Evolutionary conservation across 1,140 invertebrate species (phyloP).

Genomic region (Agrypnia vestita): DNA sequence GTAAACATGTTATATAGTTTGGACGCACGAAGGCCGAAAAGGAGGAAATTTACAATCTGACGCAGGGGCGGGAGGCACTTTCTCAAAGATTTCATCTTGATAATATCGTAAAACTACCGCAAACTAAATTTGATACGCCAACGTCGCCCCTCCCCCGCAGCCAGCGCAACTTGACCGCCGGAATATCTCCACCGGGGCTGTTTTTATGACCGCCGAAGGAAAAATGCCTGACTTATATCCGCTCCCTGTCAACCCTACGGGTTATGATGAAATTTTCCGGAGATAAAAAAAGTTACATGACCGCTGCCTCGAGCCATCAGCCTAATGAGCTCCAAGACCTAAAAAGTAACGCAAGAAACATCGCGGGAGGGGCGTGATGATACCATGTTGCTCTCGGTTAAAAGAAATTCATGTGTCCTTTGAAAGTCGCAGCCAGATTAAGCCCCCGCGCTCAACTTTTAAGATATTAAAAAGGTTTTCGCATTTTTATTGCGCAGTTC

Average conservation of each 20-base stretch:
- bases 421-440: constrained; percentile 31
- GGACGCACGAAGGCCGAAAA: too few relatives aligned
- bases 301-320: constrained; percentile 49
- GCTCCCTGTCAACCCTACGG: constrained; percentile 30
- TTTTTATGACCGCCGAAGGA: constrained; percentile 19
- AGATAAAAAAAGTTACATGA: constrained; percentile 51
- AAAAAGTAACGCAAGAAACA: constrained; percentile 41
- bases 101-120: constrained; percentile 26
- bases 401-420: constrained; percentile 42
- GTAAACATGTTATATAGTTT: too few relatives aligned
- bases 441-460: not conserved
- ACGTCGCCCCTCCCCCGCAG: not conserved
- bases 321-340: constrained; percentile 46
- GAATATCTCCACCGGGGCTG: not conserved
- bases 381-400: constrained; percentile 10
- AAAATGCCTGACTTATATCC: constrained; percentile 35
- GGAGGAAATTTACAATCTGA: too few relatives aligned
- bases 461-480: too few relatives aligned
- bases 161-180: not conserved
- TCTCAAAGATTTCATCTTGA: constrained; percentile 22
- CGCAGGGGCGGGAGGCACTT: too few relatives aligned
- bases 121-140: constrained; percentile 29
- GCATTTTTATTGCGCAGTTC: too few relatives aligned
- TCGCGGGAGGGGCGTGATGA: not conserved
- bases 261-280: constrained; percentile 50